phyloP scores from a whole-genome alignment of 37 sponge, comb jelly and placozoan genomes.

The Bolinopsis microptera region DNA sequence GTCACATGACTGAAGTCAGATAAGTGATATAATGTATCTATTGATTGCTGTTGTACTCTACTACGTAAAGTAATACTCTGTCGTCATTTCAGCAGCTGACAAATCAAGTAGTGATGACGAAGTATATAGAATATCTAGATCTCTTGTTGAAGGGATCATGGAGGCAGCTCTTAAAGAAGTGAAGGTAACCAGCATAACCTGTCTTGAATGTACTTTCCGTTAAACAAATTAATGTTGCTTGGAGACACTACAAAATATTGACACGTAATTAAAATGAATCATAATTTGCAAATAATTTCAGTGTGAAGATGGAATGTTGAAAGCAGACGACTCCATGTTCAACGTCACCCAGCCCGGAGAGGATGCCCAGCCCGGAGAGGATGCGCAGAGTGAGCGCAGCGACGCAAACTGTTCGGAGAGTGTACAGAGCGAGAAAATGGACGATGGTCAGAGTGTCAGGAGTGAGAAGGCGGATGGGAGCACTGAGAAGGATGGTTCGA shows the following conservation, averaged over 20 bases:
- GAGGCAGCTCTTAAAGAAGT: background rate
- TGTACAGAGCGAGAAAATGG: background rate
- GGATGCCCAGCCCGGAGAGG: background rate
- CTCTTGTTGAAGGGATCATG: background rate
- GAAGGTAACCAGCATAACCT: no score
- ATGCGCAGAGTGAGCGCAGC: slow-evolving; percentile 20
- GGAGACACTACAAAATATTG: no score
- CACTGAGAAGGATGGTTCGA: background rate
- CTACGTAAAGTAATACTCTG: no score
- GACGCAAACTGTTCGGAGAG: background rate
- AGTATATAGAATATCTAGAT: background rate
- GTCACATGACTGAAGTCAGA: no score
- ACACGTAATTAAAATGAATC: no score
- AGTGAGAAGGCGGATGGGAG: background rate
- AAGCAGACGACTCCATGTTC: slow-evolving; percentile 56
- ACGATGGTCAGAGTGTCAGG: background rate
- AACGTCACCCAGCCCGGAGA: slow-evolving; percentile 52
- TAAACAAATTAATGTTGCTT: no score
- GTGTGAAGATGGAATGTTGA: background rate
- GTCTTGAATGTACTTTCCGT: no score
- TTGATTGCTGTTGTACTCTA: no score
- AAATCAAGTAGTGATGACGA: background rate
- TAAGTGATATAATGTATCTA: no score
- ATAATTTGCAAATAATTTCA: no score
- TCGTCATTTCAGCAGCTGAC: no score